Base-by-base conservation (phyloP, 2,888 invertebrate species). In the Operophtera brumata region DNA sequence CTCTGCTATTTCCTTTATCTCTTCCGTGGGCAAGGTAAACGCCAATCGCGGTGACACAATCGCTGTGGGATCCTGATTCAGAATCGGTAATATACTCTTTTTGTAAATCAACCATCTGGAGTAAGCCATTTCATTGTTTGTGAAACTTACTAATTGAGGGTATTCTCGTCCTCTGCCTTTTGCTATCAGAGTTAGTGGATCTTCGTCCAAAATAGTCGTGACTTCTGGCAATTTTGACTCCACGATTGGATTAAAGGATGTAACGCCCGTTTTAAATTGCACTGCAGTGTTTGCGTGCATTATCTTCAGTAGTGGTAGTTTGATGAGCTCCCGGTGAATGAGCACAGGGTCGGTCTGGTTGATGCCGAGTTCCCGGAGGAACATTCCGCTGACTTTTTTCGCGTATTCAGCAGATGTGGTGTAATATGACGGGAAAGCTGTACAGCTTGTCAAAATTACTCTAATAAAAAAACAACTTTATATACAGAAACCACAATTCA, bases 331-430 rank as follows among this genome's bases (percentile, higher is more conserved):
- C 2, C 62, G 30, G 40, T 73, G 67, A 6, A 75, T 66, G 28
- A 62, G 43, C 10, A 59, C 61, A 3, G 71, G 65, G 32, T 73
- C 66, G 3, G 66, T 69, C n/a, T 67, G 53, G 41, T 70, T 70
- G 10, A 74, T 66, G 14, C 72, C 92, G 85, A 93, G 49, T n/a
- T 42, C 57, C 68, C 72, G 62, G 73, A 86, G 50, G 30, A 73
- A 73, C 9, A 54, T 58, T 41, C 41, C 6, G 70, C 62, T 14
- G 5, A 68, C 45, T 0, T 47, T 34, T 9, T 57, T 56, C 2
- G 74, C 67, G 35, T 65, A 67, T 14, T 59, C 37, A 3, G 70
- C 66, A 10, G 75, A 73, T 4, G 63, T 40, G n/a, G 59, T 64
- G 47, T 56, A 67, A 44, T 58, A 66, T 5, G 61, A 53, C 10